Evolutionary conservation across 2,888 invertebrate species (phyloP).

Genomic region (Halictus ligatus): DNA sequence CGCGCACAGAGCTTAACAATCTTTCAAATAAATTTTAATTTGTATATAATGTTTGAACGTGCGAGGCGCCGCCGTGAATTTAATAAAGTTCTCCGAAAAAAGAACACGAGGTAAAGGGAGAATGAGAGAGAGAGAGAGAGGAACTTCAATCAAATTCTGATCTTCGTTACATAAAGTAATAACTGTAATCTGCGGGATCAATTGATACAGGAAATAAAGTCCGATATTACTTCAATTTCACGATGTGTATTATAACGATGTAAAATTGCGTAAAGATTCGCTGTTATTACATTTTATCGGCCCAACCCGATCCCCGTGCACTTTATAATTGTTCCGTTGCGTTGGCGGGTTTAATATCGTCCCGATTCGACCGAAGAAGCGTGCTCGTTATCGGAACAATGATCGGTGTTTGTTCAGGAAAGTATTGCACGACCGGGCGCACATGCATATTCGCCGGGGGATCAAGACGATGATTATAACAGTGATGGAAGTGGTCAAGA

Average conservation of each 20-base stretch:
- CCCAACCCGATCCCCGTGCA: neutral
- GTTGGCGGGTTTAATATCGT: neutral
- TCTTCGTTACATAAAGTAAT: neutral
- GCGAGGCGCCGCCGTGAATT: neutral
- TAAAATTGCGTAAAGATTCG: neutral
- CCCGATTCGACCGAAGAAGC: neutral
- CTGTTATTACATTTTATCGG: neutral
- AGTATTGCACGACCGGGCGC: neutral
- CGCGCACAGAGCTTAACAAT: neutral
- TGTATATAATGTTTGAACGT: neutral
- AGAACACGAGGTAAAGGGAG: neutral
- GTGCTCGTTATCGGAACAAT: neutral
- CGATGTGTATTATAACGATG: neutral
- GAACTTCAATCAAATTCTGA: neutral
- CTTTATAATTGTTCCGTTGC: neutral
- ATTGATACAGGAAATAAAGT: neutral
- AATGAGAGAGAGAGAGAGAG: neutral
- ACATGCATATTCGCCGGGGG: neutral
- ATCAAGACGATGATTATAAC: constrained; percentile 3
- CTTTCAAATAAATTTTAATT: neutral
- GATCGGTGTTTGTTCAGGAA: neutral
- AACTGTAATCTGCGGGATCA: neutral
- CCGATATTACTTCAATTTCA: neutral
- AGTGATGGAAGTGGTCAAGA: constrained; percentile 12
- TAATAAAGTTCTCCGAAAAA: neutral